Evolutionary conservation across 2,113 vertebrate species (phyloP).

Genomic region (Nycticryphes semicollaris): DNA sequence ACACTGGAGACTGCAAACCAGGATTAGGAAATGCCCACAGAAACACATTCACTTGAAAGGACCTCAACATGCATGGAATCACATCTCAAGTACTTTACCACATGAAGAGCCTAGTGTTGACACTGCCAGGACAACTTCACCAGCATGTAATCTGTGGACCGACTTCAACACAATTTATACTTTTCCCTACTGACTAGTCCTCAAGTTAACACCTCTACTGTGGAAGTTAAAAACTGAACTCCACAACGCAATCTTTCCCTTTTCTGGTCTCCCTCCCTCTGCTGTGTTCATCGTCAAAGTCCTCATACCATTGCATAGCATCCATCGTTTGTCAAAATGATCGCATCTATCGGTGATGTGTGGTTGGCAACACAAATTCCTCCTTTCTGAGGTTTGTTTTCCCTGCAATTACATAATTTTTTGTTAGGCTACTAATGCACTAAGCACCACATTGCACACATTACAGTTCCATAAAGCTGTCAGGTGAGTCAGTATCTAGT

Average conservation of each 20-base stretch:
- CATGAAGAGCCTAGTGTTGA: not conserved
- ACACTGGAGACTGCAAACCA: not conserved
- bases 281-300: not conserved
- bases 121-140: not conserved
- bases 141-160: not conserved
- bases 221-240: not conserved
- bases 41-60: not conserved
- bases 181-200: not conserved
- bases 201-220: not conserved
- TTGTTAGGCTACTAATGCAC: not conserved
- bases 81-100: not conserved
- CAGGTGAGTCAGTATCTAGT: not conserved
- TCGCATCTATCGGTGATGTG: slow-evolving; percentile 92
- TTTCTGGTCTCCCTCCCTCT: not conserved
- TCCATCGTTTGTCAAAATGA: slow-evolving; percentile 93
- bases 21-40: not conserved
- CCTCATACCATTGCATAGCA: slow-evolving; percentile 93
- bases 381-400: slow-evolving; percentile 90
- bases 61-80: not conserved
- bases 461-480: not conserved
- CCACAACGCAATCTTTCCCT: not conserved
- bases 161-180: not conserved
- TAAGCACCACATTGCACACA: not conserved
- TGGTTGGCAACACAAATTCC: slow-evolving; percentile 98
- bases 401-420: slow-evolving; percentile 73